Base-by-base conservation (phyloP, 2,113 vertebrate species). In the Varanus komodoensis region DNA sequence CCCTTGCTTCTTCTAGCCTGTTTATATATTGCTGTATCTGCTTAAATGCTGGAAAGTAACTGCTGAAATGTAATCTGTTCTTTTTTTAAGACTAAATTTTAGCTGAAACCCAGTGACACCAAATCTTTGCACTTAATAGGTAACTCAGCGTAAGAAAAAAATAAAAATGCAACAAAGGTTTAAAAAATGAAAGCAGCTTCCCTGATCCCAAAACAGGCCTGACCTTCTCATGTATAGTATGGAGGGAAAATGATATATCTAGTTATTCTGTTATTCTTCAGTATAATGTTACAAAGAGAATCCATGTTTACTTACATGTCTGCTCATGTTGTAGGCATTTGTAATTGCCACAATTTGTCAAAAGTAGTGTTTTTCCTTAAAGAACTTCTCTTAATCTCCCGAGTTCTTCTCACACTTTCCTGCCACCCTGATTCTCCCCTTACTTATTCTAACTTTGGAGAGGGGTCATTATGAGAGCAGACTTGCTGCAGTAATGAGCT, bases 111-210 rank as follows among this genome's bases (percentile, higher is more conserved):
- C 94, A 61, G 93, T 86, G 92, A 96, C 96, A 96, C 96, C 95
- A 96, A 95, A 96, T 93, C 96, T 96, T 96, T 96, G 97, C 97
- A 97, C 97, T 97, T 96, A 94, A 95, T 97, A 97, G 95, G 92
- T 97, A 98, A 96, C 94, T 97, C 91, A 87, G 67, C 97, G 96
- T 97, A 97, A 94, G 95, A 95, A 95, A 90, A 87, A 89, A 94
- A 93, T 94, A 1, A 64, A 14, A 67, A 80, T 81, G 38, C 38
- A 44, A 44, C 38, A 44, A 44, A 44, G 38, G 38, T 44, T 44
- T 44, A 44, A 89, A 84, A 67, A 78, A 69, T 68, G 57, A 94
- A 80, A 94, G 94, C 64, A 79, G 34, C 48, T n/a, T 21, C 68
- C 79, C 75, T 50, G 52, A 2, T 7, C 8, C 82, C 86, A 81